A percentile compares a stretch with the other conserved stretches of the same genome.
Conservation (phyloP, 2,797 vertebrate species). For the Strix occidentalis region DNA sequence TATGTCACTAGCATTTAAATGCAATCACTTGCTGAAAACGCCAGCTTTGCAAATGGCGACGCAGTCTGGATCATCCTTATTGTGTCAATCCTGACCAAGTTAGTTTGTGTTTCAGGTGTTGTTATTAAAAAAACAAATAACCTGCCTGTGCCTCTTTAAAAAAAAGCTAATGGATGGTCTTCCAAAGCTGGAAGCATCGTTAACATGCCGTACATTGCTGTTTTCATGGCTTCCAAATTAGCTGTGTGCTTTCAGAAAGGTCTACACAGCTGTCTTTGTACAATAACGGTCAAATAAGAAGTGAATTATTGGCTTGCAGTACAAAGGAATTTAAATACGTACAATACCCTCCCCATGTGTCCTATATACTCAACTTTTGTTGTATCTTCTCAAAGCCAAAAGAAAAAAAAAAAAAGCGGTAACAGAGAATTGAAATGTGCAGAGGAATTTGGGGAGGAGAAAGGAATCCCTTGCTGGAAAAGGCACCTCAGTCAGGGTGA, state of each 20-base stretch:
- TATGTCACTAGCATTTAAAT: neutral
- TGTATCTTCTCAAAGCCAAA: neutral
- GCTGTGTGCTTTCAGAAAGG: neutral
- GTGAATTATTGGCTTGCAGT: neutral
- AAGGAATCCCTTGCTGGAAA: neutral
- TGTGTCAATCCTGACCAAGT: neutral
- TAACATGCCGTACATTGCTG: neutral
- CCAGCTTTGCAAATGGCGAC: neutral
- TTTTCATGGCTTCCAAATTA: neutral
- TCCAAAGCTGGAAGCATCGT: neutral
- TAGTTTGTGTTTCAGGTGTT: neutral
- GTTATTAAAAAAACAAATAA: neutral
- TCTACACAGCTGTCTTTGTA: neutral
- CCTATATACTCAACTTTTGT: neutral
- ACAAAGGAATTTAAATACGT: neutral
- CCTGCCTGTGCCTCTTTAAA: neutral
- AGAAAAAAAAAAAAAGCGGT: neutral
- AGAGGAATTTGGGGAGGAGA: neutral
- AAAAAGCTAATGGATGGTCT: neutral
- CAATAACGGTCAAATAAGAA: neutral
- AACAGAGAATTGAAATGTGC: neutral
- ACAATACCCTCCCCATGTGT: neutral
- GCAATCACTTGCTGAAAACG: neutral
- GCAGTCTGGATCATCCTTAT: neutral
- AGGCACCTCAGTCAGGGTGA: neutral